Conservation (phyloP, 2,797 vertebrate species). For the Syngnathus rostellatus region DNA sequence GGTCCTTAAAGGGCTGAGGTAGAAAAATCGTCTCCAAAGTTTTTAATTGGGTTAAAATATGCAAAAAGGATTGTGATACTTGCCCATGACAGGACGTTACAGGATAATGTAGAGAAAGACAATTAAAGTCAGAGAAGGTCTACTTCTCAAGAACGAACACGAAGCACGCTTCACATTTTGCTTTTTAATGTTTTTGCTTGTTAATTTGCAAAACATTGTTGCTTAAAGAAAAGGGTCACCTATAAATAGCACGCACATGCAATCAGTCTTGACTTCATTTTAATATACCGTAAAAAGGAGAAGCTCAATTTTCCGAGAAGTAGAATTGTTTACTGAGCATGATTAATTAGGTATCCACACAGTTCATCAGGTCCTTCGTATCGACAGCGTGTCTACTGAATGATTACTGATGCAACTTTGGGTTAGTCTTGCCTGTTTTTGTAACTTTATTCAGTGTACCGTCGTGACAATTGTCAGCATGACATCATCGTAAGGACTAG, state of each 20-base stretch:
- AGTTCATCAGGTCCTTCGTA: background rate
- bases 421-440: background rate
- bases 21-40: background rate
- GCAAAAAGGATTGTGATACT: background rate
- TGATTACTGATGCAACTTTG: background rate
- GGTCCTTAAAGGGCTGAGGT: background rate
- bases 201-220: background rate
- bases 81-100: background rate
- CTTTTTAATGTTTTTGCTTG: background rate
- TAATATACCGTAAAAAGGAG: background rate
- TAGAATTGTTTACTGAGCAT: background rate
- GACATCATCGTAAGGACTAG: no score
- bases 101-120: background rate
- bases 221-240: background rate
- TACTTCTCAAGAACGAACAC: background rate
- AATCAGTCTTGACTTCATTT: background rate
- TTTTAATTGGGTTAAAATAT: background rate
- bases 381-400: background rate
- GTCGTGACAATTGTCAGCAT: no score
- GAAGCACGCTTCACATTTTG: background rate
- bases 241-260: background rate
- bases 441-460: background rate
- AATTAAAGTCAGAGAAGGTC: background rate
- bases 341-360: background rate
- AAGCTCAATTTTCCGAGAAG: background rate